Percentiles rank a stretch among this genome's conserved stretches.
Evolutionary conservation across 2,797 vertebrate genomes (phyloP).

Genomic region (Coregonus suidteri): DNA sequence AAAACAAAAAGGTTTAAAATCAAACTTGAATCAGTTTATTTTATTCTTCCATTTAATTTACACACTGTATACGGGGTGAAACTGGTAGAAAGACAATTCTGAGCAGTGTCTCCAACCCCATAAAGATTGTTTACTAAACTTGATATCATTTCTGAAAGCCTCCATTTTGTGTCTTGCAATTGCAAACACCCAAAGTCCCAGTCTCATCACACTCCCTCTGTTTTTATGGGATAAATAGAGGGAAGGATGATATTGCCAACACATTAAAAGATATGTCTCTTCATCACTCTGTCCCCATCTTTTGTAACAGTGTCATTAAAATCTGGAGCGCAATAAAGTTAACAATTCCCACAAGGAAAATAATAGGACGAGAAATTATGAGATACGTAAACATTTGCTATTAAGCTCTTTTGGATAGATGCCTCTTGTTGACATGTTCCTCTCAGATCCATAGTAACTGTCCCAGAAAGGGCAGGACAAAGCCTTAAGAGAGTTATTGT

Average conservation of each 20-base stretch:
- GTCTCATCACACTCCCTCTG: conserved; percentile 78
- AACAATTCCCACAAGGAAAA: conserved; percentile 82
- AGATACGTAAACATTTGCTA: conserved; percentile 62
- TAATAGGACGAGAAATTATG: conserved; percentile 75
- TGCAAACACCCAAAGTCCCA: conserved; percentile 74
- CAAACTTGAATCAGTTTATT: conserved; percentile 29
- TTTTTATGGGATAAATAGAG: conserved; percentile 70
- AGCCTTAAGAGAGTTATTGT: conserved; percentile 71
- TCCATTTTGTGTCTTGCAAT: conserved; percentile 73
- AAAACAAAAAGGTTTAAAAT: conserved; percentile 42
- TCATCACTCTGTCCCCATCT: conserved; percentile 82
- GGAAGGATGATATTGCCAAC: conserved; percentile 80
- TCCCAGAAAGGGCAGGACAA: conserved; percentile 72
- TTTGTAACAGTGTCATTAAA: conserved; percentile 83
- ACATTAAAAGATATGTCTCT: conserved; percentile 83
- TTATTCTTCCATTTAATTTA: conserved; percentile 30
- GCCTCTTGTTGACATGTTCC: conserved; percentile 67
- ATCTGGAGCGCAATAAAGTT: conserved; percentile 80
- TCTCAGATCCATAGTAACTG: conserved; percentile 58
- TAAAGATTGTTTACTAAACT: conserved; percentile 71
- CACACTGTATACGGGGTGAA: conserved; percentile 59
- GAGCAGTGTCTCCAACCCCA: conserved; percentile 69
- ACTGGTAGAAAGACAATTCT: background rate
- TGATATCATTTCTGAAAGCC: conserved; percentile 39
- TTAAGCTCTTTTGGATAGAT: conserved; percentile 65